These are phyloP conservation scores for Tetramorium parvispinum DNA, from an alignment of 1,140 invertebrate species.

Conservation along the genomic window DNA sequence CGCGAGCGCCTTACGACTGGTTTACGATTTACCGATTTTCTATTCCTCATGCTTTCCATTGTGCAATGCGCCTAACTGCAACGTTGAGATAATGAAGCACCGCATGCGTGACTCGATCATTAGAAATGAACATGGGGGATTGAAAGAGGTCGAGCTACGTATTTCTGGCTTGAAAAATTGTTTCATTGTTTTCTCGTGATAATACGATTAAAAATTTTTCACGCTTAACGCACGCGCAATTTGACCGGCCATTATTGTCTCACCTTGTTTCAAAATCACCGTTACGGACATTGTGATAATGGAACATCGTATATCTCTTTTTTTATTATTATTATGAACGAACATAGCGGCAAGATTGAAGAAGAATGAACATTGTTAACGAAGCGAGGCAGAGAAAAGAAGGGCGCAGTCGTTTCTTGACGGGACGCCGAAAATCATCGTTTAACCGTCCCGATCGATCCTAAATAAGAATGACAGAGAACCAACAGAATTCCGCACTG, in stretches of 20 bases:
- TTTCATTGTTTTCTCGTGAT: neutral
- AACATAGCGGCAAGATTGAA: neutral
- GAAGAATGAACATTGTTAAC: constrained; percentile 1
- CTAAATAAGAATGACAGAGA: neutral
- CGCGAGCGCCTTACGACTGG: constrained; percentile 26
- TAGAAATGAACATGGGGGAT: neutral
- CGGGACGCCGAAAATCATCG: neutral
- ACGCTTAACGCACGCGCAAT: neutral
- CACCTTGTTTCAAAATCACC: neutral
- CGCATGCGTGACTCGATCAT: constrained; percentile 17
- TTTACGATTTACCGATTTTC: constrained; percentile 42
- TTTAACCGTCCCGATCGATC: neutral
- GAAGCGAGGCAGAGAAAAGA: neutral
- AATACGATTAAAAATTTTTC: neutral
- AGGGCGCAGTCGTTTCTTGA: neutral
- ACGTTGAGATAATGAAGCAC: constrained; percentile 14
- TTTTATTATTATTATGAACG: neutral
- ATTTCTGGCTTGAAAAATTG: neutral
- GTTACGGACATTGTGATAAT: neutral
- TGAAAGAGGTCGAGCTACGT: neutral
- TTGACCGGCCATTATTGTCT: neutral
- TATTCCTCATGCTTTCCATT: constrained; percentile 34
- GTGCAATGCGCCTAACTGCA: constrained; percentile 41
- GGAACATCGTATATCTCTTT: neutral
- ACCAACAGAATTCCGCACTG: neutral